Evolutionary conservation across 2,797 vertebrate genomes (phyloP), one percentile per base, ranked within the genome.

Genomic region (Craterocephalus amniculus): DNA sequence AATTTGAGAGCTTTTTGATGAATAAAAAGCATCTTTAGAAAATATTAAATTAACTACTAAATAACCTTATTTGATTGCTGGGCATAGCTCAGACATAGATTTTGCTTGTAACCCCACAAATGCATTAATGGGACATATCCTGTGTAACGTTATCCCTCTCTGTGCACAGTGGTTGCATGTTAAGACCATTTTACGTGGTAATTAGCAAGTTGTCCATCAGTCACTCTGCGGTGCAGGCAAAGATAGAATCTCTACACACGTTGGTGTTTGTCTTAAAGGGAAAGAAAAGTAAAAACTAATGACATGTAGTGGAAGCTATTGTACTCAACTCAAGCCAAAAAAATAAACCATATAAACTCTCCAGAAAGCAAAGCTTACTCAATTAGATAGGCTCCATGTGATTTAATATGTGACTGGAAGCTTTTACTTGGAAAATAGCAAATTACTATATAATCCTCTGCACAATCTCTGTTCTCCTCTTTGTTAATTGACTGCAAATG

Each of bases 401-500:
- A 45, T 70, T 70, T 56, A 54, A 74, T 62, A 45, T 63, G 45
- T 56, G 14, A 58, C n/a, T 29, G 26, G 38, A 56, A 45, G n/a
- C 56, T 81, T 71, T 78, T 68, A 51, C 66, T 52, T 24, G 40
- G 76, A 77, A 74, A 76, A 78, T 59, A 3, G 36, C 52, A 51
- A 66, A 76, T 83, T 70, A 49, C 63, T 68, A 12, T 51, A 16
- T 61, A 31, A 70, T 40, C 51, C 35, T 55, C 72, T 70, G 63
- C 68, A 59, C 69, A 52, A 48, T 79, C 72, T 57, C 67, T 16
- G 58, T 54, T 66, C 77, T 63, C 22, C 16, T 71, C 57, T 22
- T 67, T 27, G 55, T 64, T 87, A 83, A 88, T 85, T 85, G 82
- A 84, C 56, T 67, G 64, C 71, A 74, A 84, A 84, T 87, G 77